These are phyloP conservation scores for Eupithecia subumbrata DNA, from an alignment of 2,888 invertebrate genomes.

Conservation along the genomic window DNA sequence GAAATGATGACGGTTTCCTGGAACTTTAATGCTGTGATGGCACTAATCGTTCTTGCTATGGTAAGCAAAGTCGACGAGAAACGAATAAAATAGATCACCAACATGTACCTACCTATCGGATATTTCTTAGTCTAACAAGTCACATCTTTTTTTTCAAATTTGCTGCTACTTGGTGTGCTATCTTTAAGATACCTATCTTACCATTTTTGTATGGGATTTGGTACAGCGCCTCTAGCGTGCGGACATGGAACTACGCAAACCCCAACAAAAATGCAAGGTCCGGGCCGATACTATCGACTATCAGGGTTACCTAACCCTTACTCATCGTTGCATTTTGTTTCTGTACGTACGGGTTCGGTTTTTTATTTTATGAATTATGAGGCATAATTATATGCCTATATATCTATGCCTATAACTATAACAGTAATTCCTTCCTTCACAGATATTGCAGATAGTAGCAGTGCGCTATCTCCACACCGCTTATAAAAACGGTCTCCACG, in stretches of 20 bases:
- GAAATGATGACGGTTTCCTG: conserved; percentile 79
- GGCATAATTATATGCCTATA: too few relatives aligned
- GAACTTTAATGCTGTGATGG: conserved; percentile 77
- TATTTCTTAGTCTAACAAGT: neutral
- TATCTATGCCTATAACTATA: neutral
- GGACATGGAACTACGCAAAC: neutral
- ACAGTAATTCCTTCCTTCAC: conserved; percentile 7
- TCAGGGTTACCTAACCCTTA: too few relatives aligned
- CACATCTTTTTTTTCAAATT: neutral
- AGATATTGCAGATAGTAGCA: conserved; percentile 74
- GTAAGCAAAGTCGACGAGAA: conserved; percentile 47
- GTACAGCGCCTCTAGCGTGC: neutral
- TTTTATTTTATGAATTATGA: too few relatives aligned
- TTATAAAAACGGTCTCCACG: conserved; percentile 71
- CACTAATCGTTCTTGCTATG: conserved; percentile 74
- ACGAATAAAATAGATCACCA: neutral
- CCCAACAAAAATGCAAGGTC: neutral
- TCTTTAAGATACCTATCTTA: neutral
- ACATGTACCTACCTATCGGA: neutral
- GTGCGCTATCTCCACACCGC: conserved; percentile 77
- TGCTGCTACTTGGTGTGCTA: too few relatives aligned
- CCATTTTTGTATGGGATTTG: neutral
- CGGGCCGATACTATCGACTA: too few relatives aligned
- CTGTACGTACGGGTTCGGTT: too few relatives aligned
- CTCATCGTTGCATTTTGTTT: too few relatives aligned